Evolutionary conservation across 2,888 invertebrate genomes (phyloP).

Genomic region (Lochmaea crataegi): DNA sequence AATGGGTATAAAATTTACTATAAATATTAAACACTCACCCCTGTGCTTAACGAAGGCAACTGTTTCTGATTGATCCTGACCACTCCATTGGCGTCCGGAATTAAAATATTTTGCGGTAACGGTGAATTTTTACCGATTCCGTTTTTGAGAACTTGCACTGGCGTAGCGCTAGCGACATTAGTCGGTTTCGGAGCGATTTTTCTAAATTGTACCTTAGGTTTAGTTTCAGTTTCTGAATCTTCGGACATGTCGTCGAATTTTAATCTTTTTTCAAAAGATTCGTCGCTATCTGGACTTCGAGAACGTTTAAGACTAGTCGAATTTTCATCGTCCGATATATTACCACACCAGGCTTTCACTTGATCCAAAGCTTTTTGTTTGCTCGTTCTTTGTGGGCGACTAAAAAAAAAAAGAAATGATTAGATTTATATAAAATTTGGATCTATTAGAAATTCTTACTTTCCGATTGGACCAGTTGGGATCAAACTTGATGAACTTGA

Average conservation of each 20-base stretch:
- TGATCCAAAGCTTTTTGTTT: constrained; percentile 85
- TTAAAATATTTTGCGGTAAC: constrained; percentile 62
- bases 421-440: background rate
- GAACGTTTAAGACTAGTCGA: constrained; percentile 49
- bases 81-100: constrained; percentile 74
- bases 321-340: constrained; percentile 69
- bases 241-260: constrained; percentile 62
- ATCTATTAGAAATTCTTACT: constrained; percentile 10
- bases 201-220: constrained; percentile 38
- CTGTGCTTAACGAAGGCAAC: constrained; percentile 72
- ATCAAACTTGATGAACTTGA: constrained; percentile 21
- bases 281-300: constrained; percentile 56
- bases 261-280: constrained; percentile 62
- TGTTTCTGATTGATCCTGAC: constrained; percentile 81
- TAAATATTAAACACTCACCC: constrained; percentile 58
- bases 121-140: constrained; percentile 50
- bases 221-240: constrained; percentile 52
- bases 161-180: background rate
- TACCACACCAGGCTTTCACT: constrained; percentile 87
- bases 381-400: constrained; percentile 80
- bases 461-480: constrained; percentile 7
- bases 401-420: constrained; percentile 53
- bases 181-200: constrained; percentile 42
- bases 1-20: too few species aligned
- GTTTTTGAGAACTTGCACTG: constrained; percentile 46